Conservation (phyloP, 1,140 invertebrate genomes). For the Calosoma granatense region DNA sequence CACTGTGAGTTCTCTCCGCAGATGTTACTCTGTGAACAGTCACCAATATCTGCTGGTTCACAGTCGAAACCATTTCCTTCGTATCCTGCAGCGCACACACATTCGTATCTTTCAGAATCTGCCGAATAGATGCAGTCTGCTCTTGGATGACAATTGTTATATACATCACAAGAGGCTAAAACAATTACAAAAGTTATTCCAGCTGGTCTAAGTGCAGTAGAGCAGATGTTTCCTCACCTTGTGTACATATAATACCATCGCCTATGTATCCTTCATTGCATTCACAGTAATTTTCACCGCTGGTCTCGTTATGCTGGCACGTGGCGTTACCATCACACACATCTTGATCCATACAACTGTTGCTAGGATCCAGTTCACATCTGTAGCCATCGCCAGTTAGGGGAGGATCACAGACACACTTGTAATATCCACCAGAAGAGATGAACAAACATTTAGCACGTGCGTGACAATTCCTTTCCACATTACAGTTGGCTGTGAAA, state of each 20-base stretch:
- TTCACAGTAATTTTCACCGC: constrained; percentile 58
- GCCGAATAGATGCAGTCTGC: constrained; percentile 55
- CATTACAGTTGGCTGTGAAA: constrained; percentile 59
- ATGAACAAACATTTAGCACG: constrained; percentile 67
- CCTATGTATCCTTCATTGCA: constrained; percentile 72
- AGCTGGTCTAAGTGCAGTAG: no score
- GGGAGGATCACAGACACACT: constrained; percentile 69
- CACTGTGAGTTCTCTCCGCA: no score
- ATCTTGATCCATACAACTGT: constrained; percentile 51
- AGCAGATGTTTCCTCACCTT: no score
- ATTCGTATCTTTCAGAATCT: constrained; percentile 44
- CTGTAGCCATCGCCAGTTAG: constrained; percentile 69
- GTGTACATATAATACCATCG: constrained; percentile 60
- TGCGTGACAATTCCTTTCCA: constrained; percentile 61
- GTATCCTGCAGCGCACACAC: constrained; percentile 59
- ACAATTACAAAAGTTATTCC: no score
- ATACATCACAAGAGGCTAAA: constrained; percentile 53
- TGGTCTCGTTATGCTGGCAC: constrained; percentile 54
- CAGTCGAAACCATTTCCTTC: constrained; percentile 60
- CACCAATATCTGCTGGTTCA: no score
- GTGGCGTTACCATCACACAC: constrained; percentile 65
- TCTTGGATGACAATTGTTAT: constrained; percentile 57
- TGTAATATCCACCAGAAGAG: constrained; percentile 42
- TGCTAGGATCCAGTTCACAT: constrained; percentile 51
- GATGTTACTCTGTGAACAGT: no score